These are phyloP conservation scores for Pterocles gutturalis DNA, from an alignment of 2,113 vertebrate species.

Conservation along the genomic window DNA sequence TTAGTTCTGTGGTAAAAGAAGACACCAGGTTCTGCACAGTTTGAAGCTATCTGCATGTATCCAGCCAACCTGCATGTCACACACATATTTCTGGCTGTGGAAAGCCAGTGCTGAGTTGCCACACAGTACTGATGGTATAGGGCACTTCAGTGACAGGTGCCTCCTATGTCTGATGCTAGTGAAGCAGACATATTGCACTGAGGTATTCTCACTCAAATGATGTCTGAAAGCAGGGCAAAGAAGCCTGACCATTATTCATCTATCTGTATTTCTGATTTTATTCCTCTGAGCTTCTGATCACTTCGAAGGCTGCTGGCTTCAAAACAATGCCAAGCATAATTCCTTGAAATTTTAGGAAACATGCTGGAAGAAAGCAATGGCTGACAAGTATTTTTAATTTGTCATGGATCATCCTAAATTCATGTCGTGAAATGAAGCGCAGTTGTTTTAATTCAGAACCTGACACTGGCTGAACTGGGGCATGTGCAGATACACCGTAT, in stretches of 20 bases:
- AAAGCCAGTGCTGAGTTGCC: neutral
- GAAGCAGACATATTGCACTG: neutral
- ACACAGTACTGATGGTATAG: neutral
- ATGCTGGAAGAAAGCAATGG: neutral
- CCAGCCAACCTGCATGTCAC: neutral
- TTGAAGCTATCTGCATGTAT: neutral
- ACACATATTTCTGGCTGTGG: neutral
- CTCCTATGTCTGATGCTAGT: fast-evolving
- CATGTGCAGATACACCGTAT: neutral
- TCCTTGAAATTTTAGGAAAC: neutral
- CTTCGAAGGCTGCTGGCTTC: neutral
- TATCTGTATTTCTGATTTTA: neutral
- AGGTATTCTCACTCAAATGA: neutral
- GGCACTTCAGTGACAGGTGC: neutral
- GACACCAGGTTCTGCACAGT: neutral
- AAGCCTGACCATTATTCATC: neutral
- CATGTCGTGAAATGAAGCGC: neutral
- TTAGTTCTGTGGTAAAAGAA: neutral
- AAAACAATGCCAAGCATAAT: neutral
- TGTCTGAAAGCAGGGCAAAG: neutral
- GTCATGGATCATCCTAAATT: neutral
- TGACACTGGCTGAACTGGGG: neutral
- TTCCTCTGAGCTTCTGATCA: neutral
- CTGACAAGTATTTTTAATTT: constrained; percentile 46
- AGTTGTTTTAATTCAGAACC: constrained; percentile 29